Evolutionary conservation across 1,140 invertebrate genomes (phyloP), one percentile per base, ranked within the genome.

Genomic region (Belonocnema kinseyi): DNA sequence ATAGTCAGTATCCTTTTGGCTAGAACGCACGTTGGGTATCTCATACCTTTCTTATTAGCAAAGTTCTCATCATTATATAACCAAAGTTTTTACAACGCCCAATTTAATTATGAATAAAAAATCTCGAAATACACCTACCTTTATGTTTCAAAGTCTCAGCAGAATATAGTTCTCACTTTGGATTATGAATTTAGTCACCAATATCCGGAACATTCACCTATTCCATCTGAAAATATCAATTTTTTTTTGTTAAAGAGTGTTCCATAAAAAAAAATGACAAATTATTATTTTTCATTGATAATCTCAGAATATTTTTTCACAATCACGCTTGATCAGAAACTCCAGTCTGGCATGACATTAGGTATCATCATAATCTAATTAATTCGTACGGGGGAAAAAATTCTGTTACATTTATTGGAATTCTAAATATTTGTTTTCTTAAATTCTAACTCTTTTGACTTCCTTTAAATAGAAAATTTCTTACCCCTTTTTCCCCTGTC

Each of bases 131-230:
- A 87, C 88, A 85, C 87, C 91, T 92, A 75, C 87, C 88, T 76
- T 91, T 93, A n/a, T n/a, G 93, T 84, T 84, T 93, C 93, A 3
- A 87, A 5, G 91, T 85, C 80, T 93, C 92, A 8, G 93, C 90
- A 5, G 88, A 88, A 74, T 92, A 92, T 75, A 74, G 82, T 81
- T 66, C 86, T 83, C 56, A 81, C 82, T 17, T 86, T 86, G 19
- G n/a, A n/a, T n/a, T n/a, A n/a, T n/a, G n/a, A n/a, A n/a, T n/a
- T n/a, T n/a, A n/a, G n/a, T n/a, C n/a, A n/a, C n/a, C n/a, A n/a
- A n/a, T n/a, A n/a, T n/a, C n/a, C n/a, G n/a, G n/a, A n/a, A n/a
- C n/a, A n/a, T n/a, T n/a, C n/a, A n/a, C n/a, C n/a, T n/a, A n/a
- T n/a, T n/a, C n/a, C n/a, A n/a, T n/a, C n/a, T n/a, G n/a, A n/a